Percentiles rank a stretch among this genome's conserved stretches.
These are phyloP conservation scores for Ammodramus savannarum DNA, from an alignment of 2,113 vertebrate genomes.

Conservation along the genomic window DNA sequence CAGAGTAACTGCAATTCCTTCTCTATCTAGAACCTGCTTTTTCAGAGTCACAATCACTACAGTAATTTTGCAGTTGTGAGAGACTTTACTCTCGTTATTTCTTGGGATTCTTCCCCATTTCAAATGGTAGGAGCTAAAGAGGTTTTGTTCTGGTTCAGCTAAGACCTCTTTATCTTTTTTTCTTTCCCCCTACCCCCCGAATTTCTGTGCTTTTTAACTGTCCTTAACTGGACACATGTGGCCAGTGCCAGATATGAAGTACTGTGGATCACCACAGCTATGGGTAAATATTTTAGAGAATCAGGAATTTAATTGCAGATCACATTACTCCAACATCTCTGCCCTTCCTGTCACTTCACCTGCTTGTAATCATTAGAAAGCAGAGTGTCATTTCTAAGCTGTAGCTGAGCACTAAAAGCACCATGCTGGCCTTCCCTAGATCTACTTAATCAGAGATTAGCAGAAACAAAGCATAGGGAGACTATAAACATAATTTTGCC, in stretches of 20 bases:
- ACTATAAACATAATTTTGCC: not conserved
- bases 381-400: not conserved
- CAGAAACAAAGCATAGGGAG: not conserved
- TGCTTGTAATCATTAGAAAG: not conserved
- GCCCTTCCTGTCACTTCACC: not conserved
- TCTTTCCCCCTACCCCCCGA: rapidly evolving
- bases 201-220: not conserved
- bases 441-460: conserved; percentile 24
- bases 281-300: not conserved
- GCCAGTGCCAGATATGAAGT: not conserved
- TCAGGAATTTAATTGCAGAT: not conserved
- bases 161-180: not conserved
- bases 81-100: not conserved
- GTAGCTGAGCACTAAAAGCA: not conserved
- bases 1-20: not conserved
- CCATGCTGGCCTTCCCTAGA: not conserved
- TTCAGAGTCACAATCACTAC: not conserved
- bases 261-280: not conserved
- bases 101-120: not conserved
- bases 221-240: not conserved
- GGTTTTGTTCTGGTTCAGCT: not conserved
- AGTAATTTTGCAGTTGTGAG: not conserved
- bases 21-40: not conserved
- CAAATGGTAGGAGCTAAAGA: not conserved
- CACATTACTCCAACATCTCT: not conserved